Evolutionary conservation across 1,140 invertebrate genomes (phyloP), one percentile per base, ranked within the genome.

Genomic region (Conopomorpha cramerella): DNA sequence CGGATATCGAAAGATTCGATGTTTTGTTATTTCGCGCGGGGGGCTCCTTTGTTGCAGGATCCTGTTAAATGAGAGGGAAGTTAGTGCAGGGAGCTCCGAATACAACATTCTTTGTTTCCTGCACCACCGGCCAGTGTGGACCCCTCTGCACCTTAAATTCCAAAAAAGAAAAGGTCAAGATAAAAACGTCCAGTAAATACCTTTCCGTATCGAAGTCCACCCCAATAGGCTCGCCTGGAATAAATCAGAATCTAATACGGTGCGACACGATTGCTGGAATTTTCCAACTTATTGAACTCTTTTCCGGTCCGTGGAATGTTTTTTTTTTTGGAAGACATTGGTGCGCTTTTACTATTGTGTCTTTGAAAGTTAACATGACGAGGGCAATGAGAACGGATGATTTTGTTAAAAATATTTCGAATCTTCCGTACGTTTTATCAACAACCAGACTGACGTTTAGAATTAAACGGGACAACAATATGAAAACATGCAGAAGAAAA

Each of bases 11-110:
- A 37, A 47, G 47, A 62, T 68, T 58, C 55, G 46, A 70, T 66
- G 63, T 74, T 67, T 70, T 64, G 61, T 74, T 71, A 74, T 72
- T 74, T 76, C 65, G 51, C 65, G 58, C 63, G 65, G 38, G 49
- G 57, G 50, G 52, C 59, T 53, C 55, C 66, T 63, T 72, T 70
- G 67, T 70, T 71, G 64, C 65, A 53, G 57, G 58, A 68, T 56
- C 66, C 50, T 56, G 67, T 71, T 71, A 71, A 72, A 76, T 72
- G 67, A 61, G 46, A 45, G 51, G 60, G 68, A 72, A 76, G 68
- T 71, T 71, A 76, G 54, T 70, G 52, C 52, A 37, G 58, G 59
- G 65, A 61, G 62, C 46, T 66, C 46, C 46, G 60, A 59, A 60
- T 46, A 39, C 52, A 66, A 46, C 64, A 68, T 70, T 68, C 66